These are phyloP conservation scores for Brachionichthys hirsutus DNA, from an alignment of 2,113 vertebrate genomes.

Conservation along the genomic window DNA sequence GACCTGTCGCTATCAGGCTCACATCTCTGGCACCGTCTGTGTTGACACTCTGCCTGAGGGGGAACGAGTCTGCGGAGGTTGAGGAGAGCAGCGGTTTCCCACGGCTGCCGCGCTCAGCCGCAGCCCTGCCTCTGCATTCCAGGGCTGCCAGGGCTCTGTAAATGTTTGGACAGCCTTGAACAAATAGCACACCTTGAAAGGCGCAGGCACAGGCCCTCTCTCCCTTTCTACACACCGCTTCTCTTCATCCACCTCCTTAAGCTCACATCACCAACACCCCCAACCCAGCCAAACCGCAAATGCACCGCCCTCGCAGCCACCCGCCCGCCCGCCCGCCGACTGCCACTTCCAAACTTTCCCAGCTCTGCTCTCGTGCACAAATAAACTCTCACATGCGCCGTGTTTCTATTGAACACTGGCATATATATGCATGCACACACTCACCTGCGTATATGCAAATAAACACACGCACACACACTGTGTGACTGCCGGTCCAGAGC, in stretches of 20 bases:
- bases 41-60: constrained; percentile 88
- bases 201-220: constrained; percentile 82
- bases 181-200: constrained; percentile 98
- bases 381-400: constrained; percentile 55
- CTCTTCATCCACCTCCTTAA: constrained; percentile 69
- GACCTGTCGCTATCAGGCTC: constrained; percentile 88
- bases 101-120: constrained; percentile 84
- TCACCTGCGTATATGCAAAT: constrained; percentile 58
- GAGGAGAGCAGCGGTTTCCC: constrained; percentile 93
- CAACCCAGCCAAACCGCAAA: constrained; percentile 54
- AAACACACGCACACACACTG: constrained; percentile 39
- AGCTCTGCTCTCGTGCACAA: constrained; percentile 53
- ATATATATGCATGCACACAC: constrained; percentile 50
- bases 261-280: constrained; percentile 58
- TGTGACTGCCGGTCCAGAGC: not conserved
- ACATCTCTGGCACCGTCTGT: constrained; percentile 90
- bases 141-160: constrained; percentile 88
- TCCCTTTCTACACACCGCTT: constrained; percentile 68
- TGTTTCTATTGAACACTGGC: constrained; percentile 54
- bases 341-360: constrained; percentile 58
- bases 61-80: constrained; percentile 85
- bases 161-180: constrained; percentile 97
- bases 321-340: constrained; percentile 33
- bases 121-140: constrained; percentile 87
- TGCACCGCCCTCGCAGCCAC: constrained; percentile 49